Base-by-base conservation (phyloP, 2,888 invertebrate genomes). In the Phaedon cochleariae region DNA sequence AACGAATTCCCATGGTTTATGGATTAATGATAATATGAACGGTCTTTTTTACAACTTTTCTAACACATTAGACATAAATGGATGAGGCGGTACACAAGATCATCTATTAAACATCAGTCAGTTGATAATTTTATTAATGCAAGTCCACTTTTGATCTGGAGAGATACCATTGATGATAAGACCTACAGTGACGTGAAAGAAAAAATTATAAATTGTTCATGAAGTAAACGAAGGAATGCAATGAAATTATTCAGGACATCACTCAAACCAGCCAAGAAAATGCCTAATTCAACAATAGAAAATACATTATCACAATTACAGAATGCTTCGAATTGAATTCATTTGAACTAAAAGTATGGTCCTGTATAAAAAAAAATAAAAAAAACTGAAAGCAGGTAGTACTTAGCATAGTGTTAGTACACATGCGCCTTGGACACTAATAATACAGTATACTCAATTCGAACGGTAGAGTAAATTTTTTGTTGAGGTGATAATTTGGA, bases 31-130 rank as follows among this genome's bases (percentile, higher is more conserved):
- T n/a, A 41, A 41, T 41, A 15, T 15, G 15, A 41, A 41, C 37
- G 37, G 54, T n/a, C 20, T 21, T 22, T 54, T 54, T 37, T 17
- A 54, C 54, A 37, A 37, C 54, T 9, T 37, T 37, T 15, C 41
- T 37, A 34, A 54, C 54, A 54, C 54, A 37, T 54, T 37, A 54
- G 10, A 41, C 54, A 54, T 37, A 54, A 54, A 54, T 58, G 58
- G 58, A 48, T 21, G 51, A 26, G 51, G 26, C 51, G 51, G 22
- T 51, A n/a, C 51, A 51, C 26, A 51, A 58, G 26, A 54, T 37
- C 58, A 46, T 58, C 48, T 17, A 58, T 58, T 58, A 58, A 48
- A 45, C 58, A 58, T 58, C 45, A 58, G 21, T 26, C 46, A 26
- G 29, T 54, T 37, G 41, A 21, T 46, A 58, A 58, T 58, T 45